Percentiles rank a stretch among this genome's conserved stretches.
phyloP scores from a whole-genome alignment of 2,888 invertebrate genomes.

The Gymnoscelis rufifasciata region DNA sequence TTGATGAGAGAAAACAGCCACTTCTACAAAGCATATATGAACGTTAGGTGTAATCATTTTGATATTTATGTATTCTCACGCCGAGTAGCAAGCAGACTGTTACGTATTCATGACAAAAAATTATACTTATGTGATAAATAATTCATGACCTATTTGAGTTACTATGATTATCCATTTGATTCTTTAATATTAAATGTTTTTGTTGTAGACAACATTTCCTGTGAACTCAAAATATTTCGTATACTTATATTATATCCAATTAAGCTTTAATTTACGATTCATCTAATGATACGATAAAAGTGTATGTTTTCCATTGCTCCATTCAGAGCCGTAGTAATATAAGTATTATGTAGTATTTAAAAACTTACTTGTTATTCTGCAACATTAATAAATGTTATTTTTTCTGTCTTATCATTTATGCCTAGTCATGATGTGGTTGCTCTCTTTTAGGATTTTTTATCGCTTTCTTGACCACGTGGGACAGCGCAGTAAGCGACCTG shows the following conservation, averaged over 20 bases:
- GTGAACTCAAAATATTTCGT: not conserved
- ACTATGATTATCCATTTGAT: slow-evolving; percentile 6
- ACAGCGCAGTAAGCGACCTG: too few relatives aligned
- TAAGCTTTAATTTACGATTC: too few relatives aligned
- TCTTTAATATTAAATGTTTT: slow-evolving; percentile 1
- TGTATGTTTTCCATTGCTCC: too few relatives aligned
- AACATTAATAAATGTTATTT: too few relatives aligned
- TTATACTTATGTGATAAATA: slow-evolving; percentile 1
- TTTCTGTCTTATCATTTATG: too few relatives aligned
- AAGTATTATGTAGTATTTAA: too few relatives aligned
- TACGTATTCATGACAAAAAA: slow-evolving; percentile 1
- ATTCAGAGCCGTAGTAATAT: too few relatives aligned
- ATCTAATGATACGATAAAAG: too few relatives aligned
- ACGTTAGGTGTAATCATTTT: slow-evolving; percentile 2
- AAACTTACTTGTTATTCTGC: too few relatives aligned
- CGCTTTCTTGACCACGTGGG: too few relatives aligned
- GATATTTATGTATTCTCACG: slow-evolving; percentile 2
- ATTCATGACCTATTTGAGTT: not conserved
- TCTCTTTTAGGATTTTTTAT: too few relatives aligned
- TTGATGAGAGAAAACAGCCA: not conserved
- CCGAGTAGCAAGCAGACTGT: slow-evolving; percentile 5
- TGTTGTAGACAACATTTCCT: not conserved
- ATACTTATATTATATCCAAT: not conserved
- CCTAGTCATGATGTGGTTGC: too few relatives aligned
- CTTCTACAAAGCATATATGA: slow-evolving; percentile 1